Conservation (phyloP, 2,797 vertebrate genomes). For the Typhlichthys eigenmanni region DNA sequence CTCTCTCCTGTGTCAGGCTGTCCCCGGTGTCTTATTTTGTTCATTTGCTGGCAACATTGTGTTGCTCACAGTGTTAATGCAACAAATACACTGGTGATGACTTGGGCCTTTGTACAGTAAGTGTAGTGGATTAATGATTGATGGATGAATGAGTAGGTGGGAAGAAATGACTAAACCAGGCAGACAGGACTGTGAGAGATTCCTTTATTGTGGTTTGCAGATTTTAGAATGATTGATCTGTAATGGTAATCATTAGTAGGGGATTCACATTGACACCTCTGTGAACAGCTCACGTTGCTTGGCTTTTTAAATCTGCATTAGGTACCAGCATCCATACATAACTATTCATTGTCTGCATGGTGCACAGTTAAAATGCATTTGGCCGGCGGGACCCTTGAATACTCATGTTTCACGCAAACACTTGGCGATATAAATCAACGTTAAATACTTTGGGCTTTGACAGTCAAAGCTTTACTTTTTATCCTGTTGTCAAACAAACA, state of each 20-base stretch:
- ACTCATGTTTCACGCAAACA: conserved; percentile 18
- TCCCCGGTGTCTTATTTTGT: conserved; percentile 29
- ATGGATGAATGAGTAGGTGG: conserved; percentile 57
- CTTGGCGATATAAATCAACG: conserved; percentile 1
- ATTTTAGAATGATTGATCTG: conserved; percentile 20
- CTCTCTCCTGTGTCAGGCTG: conserved; percentile 55
- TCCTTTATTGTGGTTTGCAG: conserved; percentile 47
- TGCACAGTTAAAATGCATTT: conserved; percentile 33
- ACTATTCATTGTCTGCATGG: conserved; percentile 28
- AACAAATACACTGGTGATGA: conserved; percentile 19
- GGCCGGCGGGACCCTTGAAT: conserved; percentile 23
- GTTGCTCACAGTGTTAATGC: conserved; percentile 21
- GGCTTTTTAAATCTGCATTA: conserved; percentile 17
- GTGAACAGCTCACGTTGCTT: conserved; percentile 7
- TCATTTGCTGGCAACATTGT: neutral
- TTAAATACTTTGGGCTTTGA: conserved; percentile 1
- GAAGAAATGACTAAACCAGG: conserved; percentile 58
- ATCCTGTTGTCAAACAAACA: too few relatives aligned
- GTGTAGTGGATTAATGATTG: conserved; percentile 55
- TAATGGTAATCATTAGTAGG: conserved; percentile 42
- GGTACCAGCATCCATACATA: conserved; percentile 25
- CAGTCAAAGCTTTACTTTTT: too few relatives aligned
- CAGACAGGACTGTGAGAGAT: conserved; percentile 45
- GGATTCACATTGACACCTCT: conserved; percentile 11
- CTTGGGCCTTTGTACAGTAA: conserved; percentile 40